Percentiles rank a stretch among this genome's conserved stretches.
These are phyloP conservation scores for Timema cristinae DNA, from an alignment of 2,888 invertebrate genomes.

Conservation along the genomic window DNA sequence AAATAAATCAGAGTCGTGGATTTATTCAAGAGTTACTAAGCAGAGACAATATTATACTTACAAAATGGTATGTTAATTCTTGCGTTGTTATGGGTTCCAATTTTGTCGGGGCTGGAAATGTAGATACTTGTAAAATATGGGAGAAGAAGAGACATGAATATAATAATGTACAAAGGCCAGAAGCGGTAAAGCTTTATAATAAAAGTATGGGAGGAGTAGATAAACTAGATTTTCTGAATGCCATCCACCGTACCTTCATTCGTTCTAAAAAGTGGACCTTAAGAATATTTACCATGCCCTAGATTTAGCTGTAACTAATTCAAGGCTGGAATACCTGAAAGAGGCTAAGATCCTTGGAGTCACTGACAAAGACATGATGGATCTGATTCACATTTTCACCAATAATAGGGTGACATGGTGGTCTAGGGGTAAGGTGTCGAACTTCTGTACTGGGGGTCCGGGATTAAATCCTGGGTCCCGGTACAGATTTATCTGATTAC, in stretches of 20 bases:
- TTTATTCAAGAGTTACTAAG: conserved; percentile 17
- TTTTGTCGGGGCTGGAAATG: conserved; percentile 20
- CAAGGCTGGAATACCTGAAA: conserved; percentile 29
- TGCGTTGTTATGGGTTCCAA: conserved; percentile 32
- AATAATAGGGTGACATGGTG: background rate
- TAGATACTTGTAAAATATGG: conserved; percentile 7
- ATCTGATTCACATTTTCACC: background rate
- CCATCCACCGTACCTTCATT: conserved; percentile 27
- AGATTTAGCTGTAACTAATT: conserved; percentile 28
- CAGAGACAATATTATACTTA: conserved; percentile 24
- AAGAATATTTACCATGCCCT: conserved; percentile 29
- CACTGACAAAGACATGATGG: background rate
- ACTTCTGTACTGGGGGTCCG: background rate
- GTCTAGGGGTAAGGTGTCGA: background rate
- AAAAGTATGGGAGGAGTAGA: conserved; percentile 35
- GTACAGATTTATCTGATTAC: too few relatives aligned
- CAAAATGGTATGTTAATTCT: conserved; percentile 33
- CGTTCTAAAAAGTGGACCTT: conserved; percentile 30
- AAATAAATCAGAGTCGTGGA: conserved; percentile 13
- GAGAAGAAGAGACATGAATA: conserved; percentile 29
- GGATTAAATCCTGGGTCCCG: background rate
- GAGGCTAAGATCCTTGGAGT: background rate
- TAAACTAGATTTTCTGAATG: conserved; percentile 30
- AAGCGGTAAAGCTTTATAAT: conserved; percentile 32
- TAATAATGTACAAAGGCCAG: conserved; percentile 29